phyloP scores from a whole-genome alignment of 2,797 vertebrate species.

The Setipinna tenuifilis region DNA sequence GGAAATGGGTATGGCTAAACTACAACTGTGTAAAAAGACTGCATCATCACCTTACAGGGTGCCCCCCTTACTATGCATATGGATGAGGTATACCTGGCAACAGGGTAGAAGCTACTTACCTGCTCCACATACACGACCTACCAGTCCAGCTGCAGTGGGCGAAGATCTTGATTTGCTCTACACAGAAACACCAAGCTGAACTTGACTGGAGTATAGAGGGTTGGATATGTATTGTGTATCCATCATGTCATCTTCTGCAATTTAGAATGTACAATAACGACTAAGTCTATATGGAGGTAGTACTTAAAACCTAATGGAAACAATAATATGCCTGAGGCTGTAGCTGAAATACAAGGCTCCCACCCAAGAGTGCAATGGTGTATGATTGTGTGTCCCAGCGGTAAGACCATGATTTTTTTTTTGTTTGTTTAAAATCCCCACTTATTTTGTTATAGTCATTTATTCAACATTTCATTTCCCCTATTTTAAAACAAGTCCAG shows the following conservation, averaged over 20 bases:
- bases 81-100: slow-evolving; percentile 5
- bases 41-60: neutral
- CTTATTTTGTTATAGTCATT: slow-evolving; percentile 55
- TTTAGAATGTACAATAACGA: neutral
- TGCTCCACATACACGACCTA: neutral
- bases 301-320: slow-evolving; percentile 18
- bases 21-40: neutral
- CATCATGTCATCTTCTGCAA: neutral
- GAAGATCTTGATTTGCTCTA: neutral
- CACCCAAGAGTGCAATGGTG: slow-evolving; percentile 14
- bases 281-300: slow-evolving; percentile 12
- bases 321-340: neutral
- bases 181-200: neutral
- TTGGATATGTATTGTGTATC: neutral
- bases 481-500: slow-evolving; percentile 81
- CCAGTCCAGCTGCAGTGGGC: neutral
- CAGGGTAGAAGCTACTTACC: neutral
- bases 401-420: slow-evolving; percentile 21
- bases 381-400: slow-evolving; percentile 18
- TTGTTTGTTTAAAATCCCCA: slow-evolving; percentile 43
- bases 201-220: neutral
- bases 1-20: neutral
- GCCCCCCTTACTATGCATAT: neutral
- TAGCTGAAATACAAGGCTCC: neutral
- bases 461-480: slow-evolving; percentile 64